Conservation (phyloP, 1,140 invertebrate species). For the Micrasema longulum region DNA sequence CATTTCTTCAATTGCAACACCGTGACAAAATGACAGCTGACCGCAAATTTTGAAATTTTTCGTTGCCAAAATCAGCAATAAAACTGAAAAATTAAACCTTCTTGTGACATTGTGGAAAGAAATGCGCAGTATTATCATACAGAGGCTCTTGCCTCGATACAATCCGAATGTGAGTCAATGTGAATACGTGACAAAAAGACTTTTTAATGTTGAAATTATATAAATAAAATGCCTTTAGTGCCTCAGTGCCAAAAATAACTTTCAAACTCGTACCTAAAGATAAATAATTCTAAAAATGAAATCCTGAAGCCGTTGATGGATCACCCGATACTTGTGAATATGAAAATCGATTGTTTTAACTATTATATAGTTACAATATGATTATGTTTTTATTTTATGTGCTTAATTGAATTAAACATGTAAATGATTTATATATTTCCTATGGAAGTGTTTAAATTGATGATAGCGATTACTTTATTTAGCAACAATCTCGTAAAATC, state of each 20-base stretch:
- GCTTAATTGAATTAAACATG: slow-evolving; percentile 36
- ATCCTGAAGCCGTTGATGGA: slow-evolving; percentile 10
- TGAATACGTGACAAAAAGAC: slow-evolving; percentile 11
- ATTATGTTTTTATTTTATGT: slow-evolving; percentile 40
- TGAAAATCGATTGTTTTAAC: slow-evolving; percentile 41
- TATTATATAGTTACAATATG: slow-evolving; percentile 45
- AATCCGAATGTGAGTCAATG: slow-evolving; percentile 24
- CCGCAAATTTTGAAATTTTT: slow-evolving; percentile 1
- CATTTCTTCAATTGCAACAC: not conserved
- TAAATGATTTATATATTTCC: slow-evolving; percentile 45
- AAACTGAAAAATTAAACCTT: too few relatives aligned
- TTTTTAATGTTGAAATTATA: too few relatives aligned
- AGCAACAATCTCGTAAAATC: too few relatives aligned
- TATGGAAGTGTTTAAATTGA: slow-evolving; percentile 44
- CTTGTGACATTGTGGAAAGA: not conserved
- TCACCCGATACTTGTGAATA: slow-evolving; percentile 34
- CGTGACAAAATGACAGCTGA: slow-evolving; percentile 6
- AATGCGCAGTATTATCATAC: slow-evolving; percentile 27
- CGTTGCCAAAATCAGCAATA: too few relatives aligned
- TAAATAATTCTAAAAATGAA: slow-evolving; percentile 21
- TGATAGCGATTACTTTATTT: slow-evolving; percentile 12
- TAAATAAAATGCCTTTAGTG: slow-evolving; percentile 18
- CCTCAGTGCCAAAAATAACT: slow-evolving; percentile 36
- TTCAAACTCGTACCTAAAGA: slow-evolving; percentile 35
- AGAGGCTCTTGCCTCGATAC: slow-evolving; percentile 18